phyloP scores from a whole-genome alignment of 2,113 vertebrate genomes.

The Isichthys henryi region DNA sequence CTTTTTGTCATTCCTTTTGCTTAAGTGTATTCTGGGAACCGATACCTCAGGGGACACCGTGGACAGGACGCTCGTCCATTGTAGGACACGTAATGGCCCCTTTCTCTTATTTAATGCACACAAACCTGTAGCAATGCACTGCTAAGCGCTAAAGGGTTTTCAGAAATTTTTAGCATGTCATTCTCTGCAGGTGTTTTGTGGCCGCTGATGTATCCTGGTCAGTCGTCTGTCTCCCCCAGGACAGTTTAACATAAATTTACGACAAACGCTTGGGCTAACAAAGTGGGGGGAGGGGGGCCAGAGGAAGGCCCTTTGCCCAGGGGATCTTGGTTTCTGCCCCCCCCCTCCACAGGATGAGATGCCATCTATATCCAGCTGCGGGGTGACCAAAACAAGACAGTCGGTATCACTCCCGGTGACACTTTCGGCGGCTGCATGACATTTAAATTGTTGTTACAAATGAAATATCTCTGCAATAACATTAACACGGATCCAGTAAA shows the following conservation, averaged over 20 bases:
- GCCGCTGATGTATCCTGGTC: background rate
- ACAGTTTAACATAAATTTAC: background rate
- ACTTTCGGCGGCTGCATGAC: background rate
- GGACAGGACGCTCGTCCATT: background rate
- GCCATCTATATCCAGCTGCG: background rate
- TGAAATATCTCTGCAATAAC: background rate
- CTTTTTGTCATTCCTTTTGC: background rate
- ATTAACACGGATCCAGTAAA: background rate
- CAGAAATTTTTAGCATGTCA: background rate
- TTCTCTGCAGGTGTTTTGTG: background rate
- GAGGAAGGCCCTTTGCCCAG: background rate
- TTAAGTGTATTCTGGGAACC: background rate
- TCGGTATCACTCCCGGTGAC: background rate
- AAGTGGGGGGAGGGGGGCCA: background rate
- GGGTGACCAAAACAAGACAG: background rate
- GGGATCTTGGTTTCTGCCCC: background rate
- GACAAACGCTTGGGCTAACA: background rate
- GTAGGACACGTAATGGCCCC: background rate
- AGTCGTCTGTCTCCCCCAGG: background rate
- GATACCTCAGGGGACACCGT: background rate
- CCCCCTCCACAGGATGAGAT: background rate
- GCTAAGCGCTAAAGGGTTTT: background rate
- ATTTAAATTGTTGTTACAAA: background rate
- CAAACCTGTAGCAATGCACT: background rate
- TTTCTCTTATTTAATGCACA: background rate